Evolutionary conservation across 2,888 invertebrate species (phyloP).

Genomic region (Napeogenes inachia): DNA sequence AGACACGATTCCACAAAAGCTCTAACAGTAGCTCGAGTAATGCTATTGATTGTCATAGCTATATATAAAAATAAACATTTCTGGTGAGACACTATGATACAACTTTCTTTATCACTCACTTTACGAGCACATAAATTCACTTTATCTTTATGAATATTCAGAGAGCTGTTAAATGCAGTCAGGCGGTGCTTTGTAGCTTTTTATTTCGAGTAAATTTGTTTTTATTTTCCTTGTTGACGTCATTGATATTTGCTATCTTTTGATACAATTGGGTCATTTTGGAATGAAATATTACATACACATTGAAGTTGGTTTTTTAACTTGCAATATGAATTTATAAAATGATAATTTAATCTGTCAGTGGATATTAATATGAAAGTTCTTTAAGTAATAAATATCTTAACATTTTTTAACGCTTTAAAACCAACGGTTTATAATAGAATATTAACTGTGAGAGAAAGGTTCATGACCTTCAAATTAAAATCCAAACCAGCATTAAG

Average conservation of each 20-base stretch:
- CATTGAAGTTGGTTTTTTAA: too few relatives aligned
- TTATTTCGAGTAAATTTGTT: slow-evolving; percentile 25
- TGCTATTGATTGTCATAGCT: slow-evolving; percentile 8
- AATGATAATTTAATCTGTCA: not conserved
- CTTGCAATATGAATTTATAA: too few relatives aligned
- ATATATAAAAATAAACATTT: slow-evolving; percentile 23
- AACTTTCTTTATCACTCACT: slow-evolving; percentile 55
- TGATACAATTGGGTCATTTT: slow-evolving; percentile 8
- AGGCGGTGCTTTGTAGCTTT: slow-evolving; percentile 26
- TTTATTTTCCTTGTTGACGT: slow-evolving; percentile 30
- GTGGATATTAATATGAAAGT: too few relatives aligned
- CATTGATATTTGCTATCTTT: slow-evolving; percentile 18
- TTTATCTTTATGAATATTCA: slow-evolving; percentile 73
- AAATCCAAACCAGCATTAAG: slow-evolving; percentile 1
- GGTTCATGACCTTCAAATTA: slow-evolving; percentile 3
- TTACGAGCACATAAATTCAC: slow-evolving; percentile 65
- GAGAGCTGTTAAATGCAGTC: slow-evolving; percentile 35
- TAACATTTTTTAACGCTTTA: too few relatives aligned
- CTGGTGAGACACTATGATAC: slow-evolving; percentile 38
- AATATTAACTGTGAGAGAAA: not conserved
- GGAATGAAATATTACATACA: not conserved
- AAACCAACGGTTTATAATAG: too few relatives aligned
- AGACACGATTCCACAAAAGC: too few relatives aligned
- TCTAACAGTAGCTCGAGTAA: not conserved
- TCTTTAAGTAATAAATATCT: too few relatives aligned